Percentiles rank a stretch among this genome's conserved stretches.
phyloP scores from a whole-genome alignment of 2,888 invertebrate genomes.

The Amphimallon solstitiale region DNA sequence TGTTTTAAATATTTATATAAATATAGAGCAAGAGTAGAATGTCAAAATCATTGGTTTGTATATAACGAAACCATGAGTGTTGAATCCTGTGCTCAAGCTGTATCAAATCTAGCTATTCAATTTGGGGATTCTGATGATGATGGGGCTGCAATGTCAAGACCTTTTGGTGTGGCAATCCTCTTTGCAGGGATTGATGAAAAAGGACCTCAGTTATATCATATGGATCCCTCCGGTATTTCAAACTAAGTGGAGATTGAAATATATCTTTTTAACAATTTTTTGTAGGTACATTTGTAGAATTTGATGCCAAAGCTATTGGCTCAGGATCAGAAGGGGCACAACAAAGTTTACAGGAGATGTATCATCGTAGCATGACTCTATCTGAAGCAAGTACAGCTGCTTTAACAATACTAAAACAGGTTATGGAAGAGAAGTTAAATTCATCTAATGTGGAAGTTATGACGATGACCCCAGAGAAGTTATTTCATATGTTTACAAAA shows the following conservation, averaged over 20 bases:
- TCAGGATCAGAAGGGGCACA: slow-evolving; percentile 99
- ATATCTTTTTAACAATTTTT: slow-evolving; percentile 65
- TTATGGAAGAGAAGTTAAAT: slow-evolving; percentile 99
- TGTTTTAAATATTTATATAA: slow-evolving; percentile 58
- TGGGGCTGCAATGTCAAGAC: slow-evolving; percentile 94
- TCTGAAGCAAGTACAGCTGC: slow-evolving; percentile 92
- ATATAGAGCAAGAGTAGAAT: slow-evolving; percentile 89
- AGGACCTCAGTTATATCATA: slow-evolving; percentile 95
- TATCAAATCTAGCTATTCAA: slow-evolving; percentile 98
- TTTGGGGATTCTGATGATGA: slow-evolving; percentile 99
- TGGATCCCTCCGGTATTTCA: slow-evolving; percentile 91
- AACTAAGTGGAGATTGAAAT: not conserved
- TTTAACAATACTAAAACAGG: slow-evolving; percentile 95
- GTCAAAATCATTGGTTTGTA: slow-evolving; percentile 98
- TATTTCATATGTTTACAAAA: slow-evolving; percentile 91
- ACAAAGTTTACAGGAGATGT: slow-evolving; percentile 84
- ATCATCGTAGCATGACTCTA: slow-evolving; percentile 88
- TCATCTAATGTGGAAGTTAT: slow-evolving; percentile 98
- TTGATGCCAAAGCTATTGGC: slow-evolving; percentile 98
- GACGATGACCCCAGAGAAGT: slow-evolving; percentile 84
- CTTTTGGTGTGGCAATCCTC: slow-evolving; percentile 98
- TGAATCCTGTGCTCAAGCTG: slow-evolving; percentile 98
- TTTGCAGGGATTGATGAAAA: slow-evolving; percentile 96
- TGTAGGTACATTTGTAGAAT: slow-evolving; percentile 96
- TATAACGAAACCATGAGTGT: slow-evolving; percentile 97